Evolutionary conservation across 1,140 invertebrate species (phyloP).

Genomic region (Calycopis cecrops): DNA sequence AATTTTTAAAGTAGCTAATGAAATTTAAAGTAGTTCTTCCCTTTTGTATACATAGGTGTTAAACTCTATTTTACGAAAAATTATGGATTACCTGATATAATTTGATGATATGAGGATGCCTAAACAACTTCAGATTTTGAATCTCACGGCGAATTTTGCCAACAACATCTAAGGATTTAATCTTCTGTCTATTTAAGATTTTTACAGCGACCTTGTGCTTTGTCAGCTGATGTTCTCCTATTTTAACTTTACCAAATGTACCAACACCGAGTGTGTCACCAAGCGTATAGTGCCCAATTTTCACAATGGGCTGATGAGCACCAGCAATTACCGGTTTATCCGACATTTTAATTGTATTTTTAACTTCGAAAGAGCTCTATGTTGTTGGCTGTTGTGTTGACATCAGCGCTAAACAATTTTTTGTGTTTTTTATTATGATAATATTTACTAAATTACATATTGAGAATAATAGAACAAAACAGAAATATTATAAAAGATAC

Average conservation of each 20-base stretch:
- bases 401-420: no score
- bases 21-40: background rate
- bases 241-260: slow-evolving; percentile 97
- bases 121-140: slow-evolving; percentile 98
- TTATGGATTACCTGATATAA: slow-evolving; percentile 83
- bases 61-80: background rate
- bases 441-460: slow-evolving; percentile 4
- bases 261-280: slow-evolving; percentile 93
- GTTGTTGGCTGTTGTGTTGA: background rate
- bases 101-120: slow-evolving; percentile 99
- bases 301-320: slow-evolving; percentile 86
- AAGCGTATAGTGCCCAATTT: slow-evolving; percentile 94
- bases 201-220: slow-evolving; percentile 99
- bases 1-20: slow-evolving; percentile 4
- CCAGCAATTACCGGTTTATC: slow-evolving; percentile 74
- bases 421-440: no score
- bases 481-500: slow-evolving; percentile 7
- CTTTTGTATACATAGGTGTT: no score
- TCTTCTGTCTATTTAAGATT: slow-evolving; percentile 98
- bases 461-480: slow-evolving; percentile 4
- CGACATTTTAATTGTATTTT: slow-evolving; percentile 63
- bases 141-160: slow-evolving; percentile 99
- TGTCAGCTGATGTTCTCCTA: slow-evolving; percentile 97
- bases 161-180: slow-evolving; percentile 99
- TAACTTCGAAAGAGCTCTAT: background rate